A percentile compares a stretch with the other conserved stretches of the same genome.
Conservation (phyloP, 2,113 vertebrate species). For the Pelvicachromis taeniatus region DNA sequence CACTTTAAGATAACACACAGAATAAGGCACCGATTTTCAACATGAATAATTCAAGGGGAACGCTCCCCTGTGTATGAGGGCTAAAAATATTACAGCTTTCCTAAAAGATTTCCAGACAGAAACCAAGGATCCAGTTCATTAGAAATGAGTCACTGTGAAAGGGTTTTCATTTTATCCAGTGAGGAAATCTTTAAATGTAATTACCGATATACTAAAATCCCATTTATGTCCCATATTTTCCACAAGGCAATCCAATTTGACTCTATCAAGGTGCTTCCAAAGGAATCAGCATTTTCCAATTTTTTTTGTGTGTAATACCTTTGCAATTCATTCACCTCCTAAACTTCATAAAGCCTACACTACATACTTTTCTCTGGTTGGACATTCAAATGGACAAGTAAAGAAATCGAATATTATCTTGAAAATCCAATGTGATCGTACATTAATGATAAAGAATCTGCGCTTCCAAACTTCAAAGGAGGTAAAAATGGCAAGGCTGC, state of each 20-base stretch:
- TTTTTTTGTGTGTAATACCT: neutral
- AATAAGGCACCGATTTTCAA: conserved; percentile 18
- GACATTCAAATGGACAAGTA: neutral
- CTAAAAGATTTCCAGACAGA: conserved; percentile 52
- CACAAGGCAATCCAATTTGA: conserved; percentile 32
- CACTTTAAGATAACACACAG: conserved; percentile 54
- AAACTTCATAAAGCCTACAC: neutral
- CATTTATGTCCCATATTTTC: conserved; percentile 31
- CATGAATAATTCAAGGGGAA: conserved; percentile 53
- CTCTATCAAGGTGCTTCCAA: conserved; percentile 6
- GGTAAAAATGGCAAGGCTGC: neutral
- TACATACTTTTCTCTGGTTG: neutral
- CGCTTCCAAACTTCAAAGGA: neutral
- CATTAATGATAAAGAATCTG: conserved; percentile 10
- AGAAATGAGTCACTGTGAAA: conserved; percentile 23
- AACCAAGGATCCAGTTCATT: conserved; percentile 24
- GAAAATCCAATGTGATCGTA: neutral
- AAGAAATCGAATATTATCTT: neutral
- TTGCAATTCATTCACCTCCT: neutral
- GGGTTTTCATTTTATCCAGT: conserved; percentile 16
- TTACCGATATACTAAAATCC: conserved; percentile 10
- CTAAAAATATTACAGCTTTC: conserved; percentile 48
- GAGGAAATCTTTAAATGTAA: conserved; percentile 13
- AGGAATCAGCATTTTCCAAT: neutral
- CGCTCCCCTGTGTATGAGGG: conserved; percentile 20